Base-by-base conservation (phyloP, 2,888 invertebrate genomes). In the Aricia artaxerxes region DNA sequence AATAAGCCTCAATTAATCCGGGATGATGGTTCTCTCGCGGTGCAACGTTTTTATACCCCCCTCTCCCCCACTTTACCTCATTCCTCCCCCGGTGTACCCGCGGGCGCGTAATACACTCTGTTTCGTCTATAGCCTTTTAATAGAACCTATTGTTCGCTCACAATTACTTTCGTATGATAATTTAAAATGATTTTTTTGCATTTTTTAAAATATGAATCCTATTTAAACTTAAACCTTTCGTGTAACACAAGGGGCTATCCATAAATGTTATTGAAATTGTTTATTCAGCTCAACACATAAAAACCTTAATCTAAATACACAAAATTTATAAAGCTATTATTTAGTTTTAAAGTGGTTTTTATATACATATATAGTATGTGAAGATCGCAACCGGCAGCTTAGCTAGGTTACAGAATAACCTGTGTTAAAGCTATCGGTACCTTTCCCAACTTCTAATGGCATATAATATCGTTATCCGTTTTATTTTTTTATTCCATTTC, bases 1-100 rank as follows among this genome's bases (percentile, higher is more conserved):
- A 80, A 85, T 87, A 87, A 88, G 87, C 88, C 84, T 83, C 87
- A 88, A 89, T 89, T 88, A 88, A 87, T 86, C 85, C 84, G 85
- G 82, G 84, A 85, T 84, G 84, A 84, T 83, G 83, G 84, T 85
- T 85, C 84, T 82, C 82, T 81, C 82, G 79, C 61, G 38, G 16
- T 44, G 40, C 75, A 73, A 38, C 24, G 57, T 79, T 75, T 79
- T 75, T 79, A 79, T 79, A 61, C 69, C 13, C 35, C 9, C 16
- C 35, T 1, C 16, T 24, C 2, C 24, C 3, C 64, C 64, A 24
- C 31, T 24, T 64, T 64, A 3, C 9, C 64, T 24, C 64, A 9
- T 31, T 64, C 31, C 16, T 38, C 31, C 38, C 7, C 35, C 35
- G 35, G 69, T 64, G 31, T 24, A 16, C 69, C 69, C 69, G 69